Conservation (phyloP, 2,113 vertebrate species). For the Anthoscopus minutus region DNA sequence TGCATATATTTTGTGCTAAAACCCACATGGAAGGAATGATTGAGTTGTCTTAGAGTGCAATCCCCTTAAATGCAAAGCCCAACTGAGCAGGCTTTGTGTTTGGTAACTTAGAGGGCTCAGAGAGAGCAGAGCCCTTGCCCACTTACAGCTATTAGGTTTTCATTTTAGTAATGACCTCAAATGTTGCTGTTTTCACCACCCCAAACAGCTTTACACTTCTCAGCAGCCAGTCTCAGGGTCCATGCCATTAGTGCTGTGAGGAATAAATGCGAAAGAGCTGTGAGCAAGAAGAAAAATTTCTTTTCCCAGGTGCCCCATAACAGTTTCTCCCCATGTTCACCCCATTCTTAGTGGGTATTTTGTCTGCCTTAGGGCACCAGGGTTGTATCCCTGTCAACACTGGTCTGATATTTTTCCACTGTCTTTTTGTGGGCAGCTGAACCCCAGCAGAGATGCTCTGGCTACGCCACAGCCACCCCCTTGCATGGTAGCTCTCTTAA, state of each 20-base stretch:
- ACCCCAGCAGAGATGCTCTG: background rate
- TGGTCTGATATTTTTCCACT: background rate
- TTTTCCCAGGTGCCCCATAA: background rate
- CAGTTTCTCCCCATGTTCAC: background rate
- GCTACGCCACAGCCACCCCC: background rate
- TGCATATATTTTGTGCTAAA: background rate
- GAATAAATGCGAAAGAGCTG: background rate
- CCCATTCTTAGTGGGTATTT: background rate
- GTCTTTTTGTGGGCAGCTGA: background rate
- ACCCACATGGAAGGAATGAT: background rate
- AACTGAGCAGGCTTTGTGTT: background rate
- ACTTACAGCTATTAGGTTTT: background rate
- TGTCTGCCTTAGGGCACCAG: background rate
- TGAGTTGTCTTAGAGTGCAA: background rate
- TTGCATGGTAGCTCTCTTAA: background rate
- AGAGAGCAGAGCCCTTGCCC: background rate
- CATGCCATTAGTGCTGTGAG: background rate
- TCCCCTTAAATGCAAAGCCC: conserved; percentile 1
- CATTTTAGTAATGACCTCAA: background rate
- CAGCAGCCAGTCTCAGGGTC: background rate
- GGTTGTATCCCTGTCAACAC: conserved; percentile 10
- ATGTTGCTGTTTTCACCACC: background rate
- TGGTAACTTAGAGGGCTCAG: background rate
- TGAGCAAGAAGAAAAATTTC: background rate
- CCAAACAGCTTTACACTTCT: background rate